phyloP scores from a whole-genome alignment of 2,797 vertebrate genomes.

The Chloroceryle inda region DNA sequence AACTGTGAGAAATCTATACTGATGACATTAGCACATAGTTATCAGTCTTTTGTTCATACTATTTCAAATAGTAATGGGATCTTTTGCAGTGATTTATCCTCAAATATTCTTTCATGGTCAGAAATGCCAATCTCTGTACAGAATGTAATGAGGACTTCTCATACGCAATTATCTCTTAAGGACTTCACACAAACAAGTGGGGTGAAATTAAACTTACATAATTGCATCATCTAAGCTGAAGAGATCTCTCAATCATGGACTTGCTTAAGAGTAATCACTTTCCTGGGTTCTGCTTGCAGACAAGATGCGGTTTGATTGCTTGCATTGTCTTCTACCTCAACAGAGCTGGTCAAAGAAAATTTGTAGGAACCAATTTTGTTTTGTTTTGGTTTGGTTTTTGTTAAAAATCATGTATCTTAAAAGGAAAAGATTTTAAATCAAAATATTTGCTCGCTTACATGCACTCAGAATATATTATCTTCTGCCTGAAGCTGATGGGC shows the following conservation, averaged over 20 bases:
- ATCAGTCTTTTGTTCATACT: background rate
- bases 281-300: background rate
- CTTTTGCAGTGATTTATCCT: slow-evolving; percentile 25
- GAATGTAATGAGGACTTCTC: background rate
- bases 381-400: background rate
- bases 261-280: background rate
- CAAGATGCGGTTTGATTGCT: background rate
- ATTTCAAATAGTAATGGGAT: slow-evolving; percentile 3
- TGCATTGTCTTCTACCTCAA: background rate
- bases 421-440: background rate
- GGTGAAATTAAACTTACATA: slow-evolving; percentile 21
- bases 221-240: background rate
- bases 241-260: background rate
- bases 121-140: background rate
- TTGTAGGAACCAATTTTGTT: background rate
- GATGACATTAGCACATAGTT: slow-evolving; percentile 16
- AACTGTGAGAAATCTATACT: background rate
- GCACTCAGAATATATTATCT: background rate
- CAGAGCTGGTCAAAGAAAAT: background rate
- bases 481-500: background rate
- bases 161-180: background rate
- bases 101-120: slow-evolving; percentile 18
- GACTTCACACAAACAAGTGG: background rate
- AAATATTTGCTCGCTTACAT: background rate
- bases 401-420: background rate